Conservation (phyloP, 2,797 vertebrate species). For the Poecilia wingei region DNA sequence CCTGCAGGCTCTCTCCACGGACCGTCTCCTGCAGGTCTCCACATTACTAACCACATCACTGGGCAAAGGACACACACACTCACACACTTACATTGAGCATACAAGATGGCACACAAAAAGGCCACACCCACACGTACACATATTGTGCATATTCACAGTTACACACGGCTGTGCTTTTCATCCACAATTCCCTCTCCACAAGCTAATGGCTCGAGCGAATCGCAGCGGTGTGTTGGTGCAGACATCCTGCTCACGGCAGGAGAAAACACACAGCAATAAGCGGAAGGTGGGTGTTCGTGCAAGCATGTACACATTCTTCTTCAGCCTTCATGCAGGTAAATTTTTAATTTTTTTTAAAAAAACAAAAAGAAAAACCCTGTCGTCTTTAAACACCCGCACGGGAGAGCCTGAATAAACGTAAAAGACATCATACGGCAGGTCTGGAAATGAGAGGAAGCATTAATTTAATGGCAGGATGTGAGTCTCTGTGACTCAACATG, state of each 20-base stretch:
- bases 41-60: slow-evolving; percentile 79
- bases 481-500: slow-evolving; percentile 67
- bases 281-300: slow-evolving; percentile 35
- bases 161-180: slow-evolving; percentile 47
- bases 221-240: slow-evolving; percentile 65
- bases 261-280: slow-evolving; percentile 55
- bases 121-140: slow-evolving; percentile 51
- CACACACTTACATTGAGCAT: slow-evolving; percentile 52
- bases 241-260: slow-evolving; percentile 69
- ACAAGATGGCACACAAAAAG: slow-evolving; percentile 53
- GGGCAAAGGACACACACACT: slow-evolving; percentile 23
- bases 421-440: slow-evolving; percentile 34
- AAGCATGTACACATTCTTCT: slow-evolving; percentile 31
- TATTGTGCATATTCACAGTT: slow-evolving; percentile 45
- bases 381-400: slow-evolving; percentile 19
- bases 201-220: slow-evolving; percentile 67
- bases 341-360: slow-evolving; percentile 43
- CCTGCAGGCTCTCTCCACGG: slow-evolving; percentile 76
- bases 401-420: slow-evolving; percentile 49
- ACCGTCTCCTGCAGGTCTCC: slow-evolving; percentile 77
- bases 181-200: slow-evolving; percentile 56
- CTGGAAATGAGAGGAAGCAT: slow-evolving; percentile 37
- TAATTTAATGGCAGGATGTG: slow-evolving; percentile 62
- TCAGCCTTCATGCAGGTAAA: slow-evolving; percentile 52
- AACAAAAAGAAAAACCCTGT: slow-evolving; percentile 18